These are phyloP conservation scores for Bubalus kerabau DNA, from an alignment of 2,113 vertebrate genomes.

Conservation along the genomic window DNA sequence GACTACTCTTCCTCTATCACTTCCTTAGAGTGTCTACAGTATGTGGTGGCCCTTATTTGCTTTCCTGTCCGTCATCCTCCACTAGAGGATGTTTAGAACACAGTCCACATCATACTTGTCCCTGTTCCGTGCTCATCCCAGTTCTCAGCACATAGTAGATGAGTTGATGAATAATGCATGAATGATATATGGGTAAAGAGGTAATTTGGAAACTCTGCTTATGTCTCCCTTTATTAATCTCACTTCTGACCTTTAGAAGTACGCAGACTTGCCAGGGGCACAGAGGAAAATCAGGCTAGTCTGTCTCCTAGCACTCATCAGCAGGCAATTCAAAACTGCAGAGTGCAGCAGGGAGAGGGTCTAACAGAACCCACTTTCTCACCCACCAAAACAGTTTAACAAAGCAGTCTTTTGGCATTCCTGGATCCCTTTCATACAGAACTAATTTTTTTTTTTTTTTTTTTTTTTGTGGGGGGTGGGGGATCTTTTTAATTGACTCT, in stretches of 20 bases:
- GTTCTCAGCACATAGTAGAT: background rate
- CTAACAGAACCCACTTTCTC: background rate
- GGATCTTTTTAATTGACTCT: background rate
- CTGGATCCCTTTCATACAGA: background rate
- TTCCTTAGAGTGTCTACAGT: background rate
- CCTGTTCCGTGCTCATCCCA: background rate
- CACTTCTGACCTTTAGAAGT: background rate
- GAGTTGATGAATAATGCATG: background rate
- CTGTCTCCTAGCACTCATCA: background rate
- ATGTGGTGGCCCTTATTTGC: background rate
- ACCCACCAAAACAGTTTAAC: background rate
- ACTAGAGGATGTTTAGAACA: background rate
- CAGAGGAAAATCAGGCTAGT: background rate
- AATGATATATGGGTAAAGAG: background rate
- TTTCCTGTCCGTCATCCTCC: background rate
- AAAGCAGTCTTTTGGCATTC: background rate
- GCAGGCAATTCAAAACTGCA: background rate
- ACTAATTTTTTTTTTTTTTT: background rate
- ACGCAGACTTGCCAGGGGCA: background rate
- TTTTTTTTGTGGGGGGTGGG: background rate
- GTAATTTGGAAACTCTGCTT: background rate
- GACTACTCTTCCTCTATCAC: background rate
- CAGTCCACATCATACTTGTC: no score
- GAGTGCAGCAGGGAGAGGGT: rapidly evolving
- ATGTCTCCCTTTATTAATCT: background rate